Conservation (phyloP, 2,888 invertebrate genomes). For the Leucania comma region DNA sequence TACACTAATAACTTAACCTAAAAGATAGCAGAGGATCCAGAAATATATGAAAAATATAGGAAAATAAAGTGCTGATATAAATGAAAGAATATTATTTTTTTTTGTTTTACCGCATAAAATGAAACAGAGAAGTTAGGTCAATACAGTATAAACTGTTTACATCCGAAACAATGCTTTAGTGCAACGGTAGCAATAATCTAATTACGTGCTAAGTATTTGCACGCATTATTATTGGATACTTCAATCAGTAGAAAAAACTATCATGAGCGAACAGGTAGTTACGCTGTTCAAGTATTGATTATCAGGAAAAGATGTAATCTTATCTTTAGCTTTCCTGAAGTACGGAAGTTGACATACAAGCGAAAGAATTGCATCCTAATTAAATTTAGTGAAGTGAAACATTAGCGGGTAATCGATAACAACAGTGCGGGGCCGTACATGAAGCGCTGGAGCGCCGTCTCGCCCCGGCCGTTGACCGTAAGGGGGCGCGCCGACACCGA, state of each 20-base stretch:
- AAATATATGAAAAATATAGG: not conserved
- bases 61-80: slow-evolving; percentile 16
- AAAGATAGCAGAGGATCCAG: not conserved
- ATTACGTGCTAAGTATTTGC: slow-evolving; percentile 35
- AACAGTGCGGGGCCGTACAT: slow-evolving; percentile 80
- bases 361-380: slow-evolving; percentile 72
- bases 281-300: slow-evolving; percentile 60
- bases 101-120: slow-evolving; percentile 27
- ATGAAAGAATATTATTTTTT: slow-evolving; percentile 17
- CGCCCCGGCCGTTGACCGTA: slow-evolving; percentile 86
- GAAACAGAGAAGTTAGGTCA: slow-evolving; percentile 12
- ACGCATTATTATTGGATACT: slow-evolving; percentile 12
- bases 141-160: not conserved
- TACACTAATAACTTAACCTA: not conserved
- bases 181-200: slow-evolving; percentile 50
- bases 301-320: slow-evolving; percentile 38
- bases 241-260: slow-evolving; percentile 18
- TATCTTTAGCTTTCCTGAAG: slow-evolving; percentile 31
- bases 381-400: slow-evolving; percentile 77
- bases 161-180: slow-evolving; percentile 27
- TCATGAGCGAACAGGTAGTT: slow-evolving; percentile 49
- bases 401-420: slow-evolving; percentile 85
- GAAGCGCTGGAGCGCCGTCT: slow-evolving; percentile 80
- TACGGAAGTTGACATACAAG: slow-evolving; percentile 36
- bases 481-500: slow-evolving; percentile 80